Base-by-base conservation (phyloP, 2,888 invertebrate species). In the Netelia inedita region DNA sequence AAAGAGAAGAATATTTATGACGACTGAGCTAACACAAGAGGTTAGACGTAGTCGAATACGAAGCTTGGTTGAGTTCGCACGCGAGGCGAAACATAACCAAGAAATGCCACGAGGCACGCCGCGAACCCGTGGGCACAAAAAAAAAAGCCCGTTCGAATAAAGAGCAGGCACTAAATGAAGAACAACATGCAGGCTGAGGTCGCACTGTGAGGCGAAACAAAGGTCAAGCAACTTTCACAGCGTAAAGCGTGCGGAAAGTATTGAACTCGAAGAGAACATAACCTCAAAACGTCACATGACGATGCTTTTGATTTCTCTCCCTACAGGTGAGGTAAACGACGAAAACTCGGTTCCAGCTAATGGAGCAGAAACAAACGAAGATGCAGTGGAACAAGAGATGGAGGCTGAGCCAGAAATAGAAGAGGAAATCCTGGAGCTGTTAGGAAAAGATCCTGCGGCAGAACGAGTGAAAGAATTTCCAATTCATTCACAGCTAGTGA, bases 31-130 rank as follows among this genome's bases (percentile, higher is more conserved):
- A 57, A 19, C n/a, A 57, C 57, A 57, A n/a, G 57, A 57, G 57
- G 57, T 57, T 57, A 57, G 21, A 61, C 16, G 5, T 46, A 73
- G 46, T 73, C 72, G 72, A 73, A 46, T 43, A 43, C 23, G 59
- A 73, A 59, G 21, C 72, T 73, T 61, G 59, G 41, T 59, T n/a
- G 59, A 72, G 72, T 43, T 72, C 72, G 72, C 43, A 35, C 16
- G 9, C 19, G 57, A 16, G 57, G 57, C 19, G 57, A 57, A 57
- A 57, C 57, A 57, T 57, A 57, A 57, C 57, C 57, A 57, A 57
- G 57, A n/a, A 16, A 57, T 16, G 16, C 19, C 19, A 57, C 53
- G 41, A 41, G 28, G 35, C 28, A 23, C 19, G 55, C 35, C 55
- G 55, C 35, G 19, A 21, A 16, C 35, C 28, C 14, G 16, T 6